A percentile compares a stretch with the other conserved stretches of the same genome.
Evolutionary conservation across 2,113 vertebrate species (phyloP).

Genomic region (Alethe castanea): DNA sequence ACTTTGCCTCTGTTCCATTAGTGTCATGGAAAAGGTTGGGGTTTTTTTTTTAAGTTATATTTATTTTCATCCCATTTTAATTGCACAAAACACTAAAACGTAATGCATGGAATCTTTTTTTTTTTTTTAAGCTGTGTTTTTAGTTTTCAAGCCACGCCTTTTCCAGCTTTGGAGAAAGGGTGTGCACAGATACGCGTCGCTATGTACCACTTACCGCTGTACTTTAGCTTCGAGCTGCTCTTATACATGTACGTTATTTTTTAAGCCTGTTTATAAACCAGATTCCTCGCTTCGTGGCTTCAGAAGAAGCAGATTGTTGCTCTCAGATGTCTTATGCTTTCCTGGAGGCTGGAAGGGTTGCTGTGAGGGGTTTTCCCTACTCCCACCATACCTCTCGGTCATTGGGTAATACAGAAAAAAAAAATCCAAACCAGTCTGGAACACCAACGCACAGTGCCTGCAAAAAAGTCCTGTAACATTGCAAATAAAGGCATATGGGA

Average conservation of each 20-base stretch:
- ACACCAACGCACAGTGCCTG: conserved; percentile 54
- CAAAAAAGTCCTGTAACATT: conserved; percentile 42
- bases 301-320: conserved; percentile 28
- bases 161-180: neutral
- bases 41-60: conserved; percentile 75
- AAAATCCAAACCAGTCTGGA: conserved; percentile 1
- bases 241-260: conserved; percentile 45
- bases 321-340: conserved; percentile 41
- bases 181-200: neutral
- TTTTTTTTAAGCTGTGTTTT: neutral
- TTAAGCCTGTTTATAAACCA: conserved; percentile 56
- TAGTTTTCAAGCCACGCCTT: conserved; percentile 39
- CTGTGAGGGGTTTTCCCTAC: neutral
- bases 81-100: conserved; percentile 81
- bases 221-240: conserved; percentile 65
- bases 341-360: neutral
- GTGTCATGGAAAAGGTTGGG: conserved; percentile 67
- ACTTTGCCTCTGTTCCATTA: conserved; percentile 56
- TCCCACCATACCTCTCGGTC: neutral
- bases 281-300: conserved; percentile 12
- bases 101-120: conserved; percentile 56
- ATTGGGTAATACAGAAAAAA: neutral
- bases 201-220: conserved; percentile 33
- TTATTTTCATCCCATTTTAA: conserved; percentile 76
- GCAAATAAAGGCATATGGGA: conserved; percentile 74